phyloP scores from a whole-genome alignment of 64 coral and sea anemone species.

The Orbicella faveolata region DNA sequence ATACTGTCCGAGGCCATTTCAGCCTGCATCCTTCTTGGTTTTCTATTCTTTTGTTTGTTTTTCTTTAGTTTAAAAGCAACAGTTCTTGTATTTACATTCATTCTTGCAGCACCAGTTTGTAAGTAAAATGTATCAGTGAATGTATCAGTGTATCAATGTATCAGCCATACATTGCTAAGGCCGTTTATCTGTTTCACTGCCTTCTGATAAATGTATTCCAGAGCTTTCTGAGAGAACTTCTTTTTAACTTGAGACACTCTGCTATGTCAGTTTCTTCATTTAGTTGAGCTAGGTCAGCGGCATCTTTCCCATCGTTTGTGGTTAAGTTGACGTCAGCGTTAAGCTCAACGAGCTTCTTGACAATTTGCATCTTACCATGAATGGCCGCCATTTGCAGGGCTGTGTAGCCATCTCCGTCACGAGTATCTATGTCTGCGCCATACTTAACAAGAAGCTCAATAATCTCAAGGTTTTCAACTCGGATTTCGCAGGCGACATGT shows the following conservation, averaged over 20 bases:
- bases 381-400: conserved; percentile 22
- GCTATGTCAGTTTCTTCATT: conserved; percentile 10
- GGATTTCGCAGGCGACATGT: neutral
- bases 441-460: neutral
- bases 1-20: no score
- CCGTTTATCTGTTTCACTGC: neutral
- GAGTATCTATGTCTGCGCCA: conserved; percentile 1
- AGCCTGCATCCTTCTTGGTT: no score
- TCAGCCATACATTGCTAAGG: neutral
- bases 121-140: neutral
- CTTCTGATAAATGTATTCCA: neutral
- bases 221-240: neutral
- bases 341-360: neutral
- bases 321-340: conserved; percentile 16
- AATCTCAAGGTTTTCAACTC: neutral
- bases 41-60: no score
- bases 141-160: neutral
- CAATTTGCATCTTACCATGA: neutral
- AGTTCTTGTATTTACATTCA: no score
- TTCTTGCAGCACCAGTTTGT: neutral
- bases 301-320: conserved; percentile 14
- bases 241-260: neutral
- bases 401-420: conserved; percentile 17
- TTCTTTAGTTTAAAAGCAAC: no score
- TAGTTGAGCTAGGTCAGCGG: neutral